Percentiles rank a stretch among this genome's conserved stretches.
phyloP scores from a whole-genome alignment of 2,113 vertebrate genomes.

The Syngnathoides biaculeatus region DNA sequence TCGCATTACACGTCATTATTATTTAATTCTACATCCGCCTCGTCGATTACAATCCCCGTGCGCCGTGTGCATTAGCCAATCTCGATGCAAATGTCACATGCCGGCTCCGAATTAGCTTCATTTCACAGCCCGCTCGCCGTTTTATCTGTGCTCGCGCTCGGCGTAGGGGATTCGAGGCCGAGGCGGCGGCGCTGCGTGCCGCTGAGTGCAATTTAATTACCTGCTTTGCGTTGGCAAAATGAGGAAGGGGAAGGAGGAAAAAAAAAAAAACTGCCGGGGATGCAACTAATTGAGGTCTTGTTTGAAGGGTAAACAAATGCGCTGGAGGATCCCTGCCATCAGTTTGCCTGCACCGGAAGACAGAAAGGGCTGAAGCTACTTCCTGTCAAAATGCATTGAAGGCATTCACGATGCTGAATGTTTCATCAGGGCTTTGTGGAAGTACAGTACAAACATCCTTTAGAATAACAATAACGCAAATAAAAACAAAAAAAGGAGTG shows the following conservation, averaged over 20 bases:
- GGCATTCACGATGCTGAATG: constrained; percentile 11
- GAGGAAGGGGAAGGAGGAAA: neutral
- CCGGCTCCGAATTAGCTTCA: neutral
- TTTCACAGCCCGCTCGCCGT: neutral
- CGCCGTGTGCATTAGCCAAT: neutral
- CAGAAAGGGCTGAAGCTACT: constrained; percentile 16
- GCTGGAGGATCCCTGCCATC: constrained; percentile 40
- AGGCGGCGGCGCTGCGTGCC: neutral
- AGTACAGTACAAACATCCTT: constrained; percentile 16
- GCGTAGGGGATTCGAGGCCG: constrained; percentile 8
- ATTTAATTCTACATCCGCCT: neutral
- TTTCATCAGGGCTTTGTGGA: constrained; percentile 12
- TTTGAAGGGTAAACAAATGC: constrained; percentile 59
- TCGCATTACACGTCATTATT: neutral
- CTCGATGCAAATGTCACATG: neutral
- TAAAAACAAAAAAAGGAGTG: neutral
- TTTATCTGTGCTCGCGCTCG: neutral
- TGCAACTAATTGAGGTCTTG: constrained; percentile 48
- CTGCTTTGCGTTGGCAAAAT: constrained; percentile 30
- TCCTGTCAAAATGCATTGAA: constrained; percentile 31
- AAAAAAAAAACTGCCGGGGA: constrained; percentile 32
- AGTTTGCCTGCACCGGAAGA: constrained; percentile 37
- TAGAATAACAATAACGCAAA: constrained; percentile 5
- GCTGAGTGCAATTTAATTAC: constrained; percentile 48
- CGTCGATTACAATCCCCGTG: neutral